Evolutionary conservation across 2,888 invertebrate species (phyloP), one percentile per base, ranked within the genome.

Genomic region (Acrobasis repandana): DNA sequence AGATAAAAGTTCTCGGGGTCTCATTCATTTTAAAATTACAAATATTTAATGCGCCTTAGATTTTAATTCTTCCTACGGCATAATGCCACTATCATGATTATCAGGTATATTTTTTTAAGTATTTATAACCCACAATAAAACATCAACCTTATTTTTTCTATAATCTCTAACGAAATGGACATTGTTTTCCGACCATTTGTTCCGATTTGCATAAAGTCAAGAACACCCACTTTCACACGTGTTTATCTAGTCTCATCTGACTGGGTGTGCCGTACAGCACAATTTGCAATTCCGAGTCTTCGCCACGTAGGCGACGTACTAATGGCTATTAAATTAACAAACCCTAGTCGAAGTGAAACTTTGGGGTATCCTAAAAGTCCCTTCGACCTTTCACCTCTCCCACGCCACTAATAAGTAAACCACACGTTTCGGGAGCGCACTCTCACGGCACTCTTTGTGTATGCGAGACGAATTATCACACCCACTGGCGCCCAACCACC

Each of bases 391-490:
- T 90, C 82, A 88, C 88, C 89, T 89, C 81, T 90, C 90, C 89
- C 90, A 90, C 89, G 88, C 83, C 72, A 73, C 79, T 84, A 85
- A 84, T 85, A 82, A 81, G 85, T 79, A 88, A 86, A 88, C 86
- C 75, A 73, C 70, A 66, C 76, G 74, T 86, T 88, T 86, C 86
- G 90, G 89, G 85, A 78, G 80, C 82, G 82, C 83, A 80, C 80
- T 85, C 90, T 86, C 90, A 91, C 90, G 90, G 86, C 83, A 86
- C 84, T 79, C 83, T 86, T 82, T 81, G 77, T 89, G 87, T 90
- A 80, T 91, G 83, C 86, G 73, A 79, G 81, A 82, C 80, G 87
- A 88, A 91, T 92, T 92, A 92, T 88, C 90, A 88, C 90, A 82
- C 90, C 91, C 87, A 90, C 88, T 72, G 79, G 84, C 88, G 85